phyloP scores from a whole-genome alignment of 2,888 invertebrate genomes.

The Caprella mutica region DNA sequence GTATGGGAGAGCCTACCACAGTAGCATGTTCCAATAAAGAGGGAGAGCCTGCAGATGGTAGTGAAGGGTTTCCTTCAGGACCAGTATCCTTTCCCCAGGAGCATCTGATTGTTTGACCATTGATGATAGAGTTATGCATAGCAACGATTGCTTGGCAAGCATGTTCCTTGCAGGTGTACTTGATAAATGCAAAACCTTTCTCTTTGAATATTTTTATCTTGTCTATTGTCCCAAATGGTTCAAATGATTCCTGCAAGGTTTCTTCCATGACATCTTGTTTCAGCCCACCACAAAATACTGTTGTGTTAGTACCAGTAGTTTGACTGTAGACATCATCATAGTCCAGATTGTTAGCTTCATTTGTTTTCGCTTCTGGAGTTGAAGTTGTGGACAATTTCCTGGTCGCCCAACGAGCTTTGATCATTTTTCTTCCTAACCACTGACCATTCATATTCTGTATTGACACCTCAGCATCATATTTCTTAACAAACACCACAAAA shows the following conservation, averaged over 20 bases:
- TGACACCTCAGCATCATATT: constrained; percentile 47
- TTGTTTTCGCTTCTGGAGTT: constrained; percentile 11
- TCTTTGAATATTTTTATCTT: constrained; percentile 46
- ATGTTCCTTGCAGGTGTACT: constrained; percentile 44
- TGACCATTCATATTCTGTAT: constrained; percentile 48
- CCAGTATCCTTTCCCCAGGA: constrained; percentile 46
- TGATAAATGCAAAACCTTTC: constrained; percentile 46
- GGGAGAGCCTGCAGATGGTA: constrained; percentile 7
- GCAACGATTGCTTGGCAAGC: constrained; percentile 46
- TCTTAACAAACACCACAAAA: constrained; percentile 47
- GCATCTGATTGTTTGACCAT: constrained; percentile 44
- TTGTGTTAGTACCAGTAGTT: constrained; percentile 44
- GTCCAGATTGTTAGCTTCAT: constrained; percentile 36
- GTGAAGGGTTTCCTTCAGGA: constrained; percentile 19
- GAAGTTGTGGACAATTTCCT: constrained; percentile 36
- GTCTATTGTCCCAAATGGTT: constrained; percentile 43
- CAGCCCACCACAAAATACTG: constrained; percentile 46
- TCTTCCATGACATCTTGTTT: constrained; percentile 41
- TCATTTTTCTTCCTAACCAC: constrained; percentile 46
- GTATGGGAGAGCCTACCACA: constrained; percentile 3
- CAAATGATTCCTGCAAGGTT: constrained; percentile 42
- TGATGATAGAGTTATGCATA: constrained; percentile 44
- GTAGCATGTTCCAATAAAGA: neutral
- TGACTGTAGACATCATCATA: constrained; percentile 45
- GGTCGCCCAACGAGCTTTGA: constrained; percentile 49